Base-by-base conservation (phyloP, 2,113 vertebrate species). In the Neolamprologus devosi region DNA sequence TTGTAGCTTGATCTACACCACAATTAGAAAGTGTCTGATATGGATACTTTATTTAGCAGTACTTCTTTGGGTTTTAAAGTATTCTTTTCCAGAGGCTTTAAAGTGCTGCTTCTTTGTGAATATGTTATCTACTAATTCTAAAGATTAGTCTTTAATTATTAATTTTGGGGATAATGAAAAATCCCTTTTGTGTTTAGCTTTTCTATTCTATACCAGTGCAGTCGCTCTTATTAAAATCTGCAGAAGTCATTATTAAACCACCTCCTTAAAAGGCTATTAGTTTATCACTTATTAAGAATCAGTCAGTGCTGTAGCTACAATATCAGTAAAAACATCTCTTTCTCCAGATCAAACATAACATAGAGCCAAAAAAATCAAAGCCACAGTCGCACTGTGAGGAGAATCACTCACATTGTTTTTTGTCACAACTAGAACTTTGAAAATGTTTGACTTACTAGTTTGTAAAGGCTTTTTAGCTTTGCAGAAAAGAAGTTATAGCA, bases 81-180 rank as follows among this genome's bases (percentile, higher is more conserved):
- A 17, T 30, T 49, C 26, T 51, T 78, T 78, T 51, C 17, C 45
- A 13, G 0, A 33, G 73, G 45, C 17, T 78, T 33, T 78, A 33
- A 49, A 78, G 45, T 51, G 45, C 45, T 51, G 26, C 30, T 80
- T 54, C 33, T 42, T 81, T 55, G 9, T 81, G 40, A 81, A 58
- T 40, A 40, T 40, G 21, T 28, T 57, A 40, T 57, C n/a, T 81
- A 13, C 73, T 78, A 78, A 78, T 81, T 57, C 7, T 60, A 0
- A 17, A 81, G 40, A 73, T 60, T 80, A 68, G 12, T 33, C n/a
- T 47, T 80, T 16, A 47, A 55, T 55, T 12, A 83, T 21, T 8
- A 17, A 12, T 8, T 79, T 42, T 26, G 19, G 14, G 37, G 40
- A 78, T 51, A n/a, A 51, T 30, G 1, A 78, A 51, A 78, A 78